Percentiles rank a stretch among this genome's conserved stretches.
These are phyloP conservation scores for Hylyphantes graminicola DNA, from an alignment of 1,140 invertebrate species.

Conservation along the genomic window DNA sequence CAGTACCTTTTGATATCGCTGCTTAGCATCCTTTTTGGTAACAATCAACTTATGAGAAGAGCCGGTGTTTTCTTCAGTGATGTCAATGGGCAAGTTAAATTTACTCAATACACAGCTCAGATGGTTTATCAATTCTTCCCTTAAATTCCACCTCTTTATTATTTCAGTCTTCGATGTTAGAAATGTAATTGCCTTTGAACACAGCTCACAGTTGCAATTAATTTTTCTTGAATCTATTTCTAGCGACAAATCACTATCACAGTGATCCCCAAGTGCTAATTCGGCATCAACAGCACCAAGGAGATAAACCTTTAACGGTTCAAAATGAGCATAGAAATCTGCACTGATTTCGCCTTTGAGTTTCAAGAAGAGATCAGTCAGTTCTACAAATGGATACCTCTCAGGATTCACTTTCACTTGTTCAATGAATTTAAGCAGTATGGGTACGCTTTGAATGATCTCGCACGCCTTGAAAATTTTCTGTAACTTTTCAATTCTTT, in stretches of 20 bases:
- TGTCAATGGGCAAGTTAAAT: neutral
- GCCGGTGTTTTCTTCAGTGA: neutral
- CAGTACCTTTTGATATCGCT: too few species aligned
- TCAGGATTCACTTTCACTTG: neutral
- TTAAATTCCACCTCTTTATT: neutral
- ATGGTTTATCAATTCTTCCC: neutral
- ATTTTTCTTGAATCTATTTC: neutral
- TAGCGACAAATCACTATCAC: neutral
- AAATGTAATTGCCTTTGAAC: neutral
- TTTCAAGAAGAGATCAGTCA: neutral
- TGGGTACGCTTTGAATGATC: neutral
- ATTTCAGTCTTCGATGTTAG: neutral
- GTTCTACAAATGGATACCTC: neutral
- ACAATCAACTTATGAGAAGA: constrained; percentile 1
- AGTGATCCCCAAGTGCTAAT: neutral
- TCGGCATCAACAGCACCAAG: neutral
- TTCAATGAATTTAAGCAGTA: neutral
- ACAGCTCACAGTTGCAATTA: neutral
- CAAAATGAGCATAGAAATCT: neutral
- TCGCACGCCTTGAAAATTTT: neutral
- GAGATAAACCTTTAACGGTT: neutral
- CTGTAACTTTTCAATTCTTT: neutral
- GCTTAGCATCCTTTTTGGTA: neutral
- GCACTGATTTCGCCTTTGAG: neutral
- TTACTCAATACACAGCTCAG: neutral